Evolutionary conservation across 1,140 invertebrate species (phyloP), one percentile per base, ranked within the genome.

Genomic region (Diabrotica virgifera): DNA sequence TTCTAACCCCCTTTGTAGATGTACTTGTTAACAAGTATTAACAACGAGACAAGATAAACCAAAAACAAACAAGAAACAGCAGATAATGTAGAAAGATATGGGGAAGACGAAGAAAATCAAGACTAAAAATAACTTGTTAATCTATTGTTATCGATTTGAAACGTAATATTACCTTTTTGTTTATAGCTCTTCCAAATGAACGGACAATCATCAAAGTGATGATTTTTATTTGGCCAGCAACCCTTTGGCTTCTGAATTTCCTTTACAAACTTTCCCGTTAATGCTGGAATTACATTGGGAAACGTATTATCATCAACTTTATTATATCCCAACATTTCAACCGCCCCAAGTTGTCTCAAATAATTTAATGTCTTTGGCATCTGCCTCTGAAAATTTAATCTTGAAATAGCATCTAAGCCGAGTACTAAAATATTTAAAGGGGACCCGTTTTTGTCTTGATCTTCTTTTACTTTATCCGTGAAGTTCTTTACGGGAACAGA

Each of bases 321-420:
- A 69, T 90, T 92, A 76, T 90, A 94, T 11, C 92, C 92, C 56
- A 87, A 73, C 67, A 94, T 80, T 76, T 90, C 89, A 7, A 90
- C 82, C 6, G 87, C 86, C 0, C 80, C 82, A 5, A 90, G 78
- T 9, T 84, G 77, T 61, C 83, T 81, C 10, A 93, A 70, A 69
- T 84, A 86, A 2, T 79, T 70, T 0, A 85, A 77, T 0, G 91
- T 92, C 70, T 84, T 84, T 0, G 89, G 89, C 89, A 95, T 90
- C 63, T 91, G 89, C 13, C 93, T 84, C 52, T 90, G 85, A 63
- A 94, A 89, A 79, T 96, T 95, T 55, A 95, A 80, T 54, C 92
- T 83, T 0, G 94, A 96, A 2, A 95, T 85, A 0, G 91, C 89
- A 75, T 96, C 94, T 11, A 96, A 83, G 0, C 94, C 94, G n/a